These are phyloP conservation scores for Scyliorhinus canicula DNA, from an alignment of 2,797 vertebrate genomes.

Conservation along the genomic window DNA sequence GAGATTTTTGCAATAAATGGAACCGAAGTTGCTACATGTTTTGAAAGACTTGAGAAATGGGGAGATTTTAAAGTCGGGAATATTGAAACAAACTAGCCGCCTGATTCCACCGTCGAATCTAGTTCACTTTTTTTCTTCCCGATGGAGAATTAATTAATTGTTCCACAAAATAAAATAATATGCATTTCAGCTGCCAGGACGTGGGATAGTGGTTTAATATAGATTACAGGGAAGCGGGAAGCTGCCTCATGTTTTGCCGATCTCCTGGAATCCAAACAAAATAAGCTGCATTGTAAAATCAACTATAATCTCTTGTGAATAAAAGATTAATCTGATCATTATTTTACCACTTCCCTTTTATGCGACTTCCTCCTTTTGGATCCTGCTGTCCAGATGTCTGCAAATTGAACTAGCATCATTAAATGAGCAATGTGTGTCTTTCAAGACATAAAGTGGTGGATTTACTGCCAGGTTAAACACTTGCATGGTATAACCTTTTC, in stretches of 20 bases:
- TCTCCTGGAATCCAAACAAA: not conserved
- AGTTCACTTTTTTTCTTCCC: not conserved
- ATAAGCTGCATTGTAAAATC: not conserved
- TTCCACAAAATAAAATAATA: not conserved
- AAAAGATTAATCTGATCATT: not conserved
- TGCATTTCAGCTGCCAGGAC: not conserved
- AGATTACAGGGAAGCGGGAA: not conserved
- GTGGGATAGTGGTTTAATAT: not conserved
- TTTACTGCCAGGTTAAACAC: not conserved
- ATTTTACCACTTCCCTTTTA: not conserved
- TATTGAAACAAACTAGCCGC: not conserved
- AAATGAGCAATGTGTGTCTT: not conserved
- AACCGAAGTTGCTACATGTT: not conserved
- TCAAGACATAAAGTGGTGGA: not conserved
- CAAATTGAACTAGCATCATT: not conserved
- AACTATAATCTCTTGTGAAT: not conserved
- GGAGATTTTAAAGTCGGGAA: not conserved
- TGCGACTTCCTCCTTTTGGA: not conserved
- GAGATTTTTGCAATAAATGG: not conserved
- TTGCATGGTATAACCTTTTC: not conserved
- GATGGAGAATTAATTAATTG: not conserved
- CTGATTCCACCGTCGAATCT: not conserved
- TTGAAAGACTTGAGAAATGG: not conserved
- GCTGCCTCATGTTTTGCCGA: not conserved
- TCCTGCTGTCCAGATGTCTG: not conserved